These are phyloP conservation scores for Seriola dumerili DNA, from an alignment of 2,113 vertebrate species.

Conservation along the genomic window DNA sequence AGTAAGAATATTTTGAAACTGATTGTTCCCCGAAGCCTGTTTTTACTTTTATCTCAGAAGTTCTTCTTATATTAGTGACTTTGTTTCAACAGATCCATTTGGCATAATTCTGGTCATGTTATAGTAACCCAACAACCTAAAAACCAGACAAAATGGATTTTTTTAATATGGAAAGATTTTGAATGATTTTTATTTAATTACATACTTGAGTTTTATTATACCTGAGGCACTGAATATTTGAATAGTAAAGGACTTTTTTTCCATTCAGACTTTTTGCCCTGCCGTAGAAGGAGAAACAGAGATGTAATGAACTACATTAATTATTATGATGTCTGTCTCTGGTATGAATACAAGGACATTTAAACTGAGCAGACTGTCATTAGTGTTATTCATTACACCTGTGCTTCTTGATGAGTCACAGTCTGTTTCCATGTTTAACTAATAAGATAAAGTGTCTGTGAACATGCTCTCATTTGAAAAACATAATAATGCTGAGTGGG, in stretches of 20 bases:
- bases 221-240: background rate
- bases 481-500: background rate
- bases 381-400: background rate
- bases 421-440: background rate
- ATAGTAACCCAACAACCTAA: background rate
- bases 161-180: background rate
- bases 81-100: background rate
- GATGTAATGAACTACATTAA: conserved; percentile 6
- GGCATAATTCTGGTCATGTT: background rate
- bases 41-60: background rate
- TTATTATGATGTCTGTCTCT: background rate
- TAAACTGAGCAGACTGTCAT: background rate
- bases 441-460: background rate
- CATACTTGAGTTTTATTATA: background rate
- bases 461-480: background rate
- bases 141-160: background rate
- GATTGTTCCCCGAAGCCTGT: background rate
- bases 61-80: background rate
- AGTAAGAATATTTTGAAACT: too few species aligned
- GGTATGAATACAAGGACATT: background rate
- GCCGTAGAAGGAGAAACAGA: conserved; percentile 3
- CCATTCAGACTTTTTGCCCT: background rate
- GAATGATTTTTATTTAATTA: background rate
- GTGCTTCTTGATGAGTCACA: background rate
- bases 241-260: background rate